phyloP scores from a whole-genome alignment of 2,888 invertebrate genomes.

The Crepidodera aurea region DNA sequence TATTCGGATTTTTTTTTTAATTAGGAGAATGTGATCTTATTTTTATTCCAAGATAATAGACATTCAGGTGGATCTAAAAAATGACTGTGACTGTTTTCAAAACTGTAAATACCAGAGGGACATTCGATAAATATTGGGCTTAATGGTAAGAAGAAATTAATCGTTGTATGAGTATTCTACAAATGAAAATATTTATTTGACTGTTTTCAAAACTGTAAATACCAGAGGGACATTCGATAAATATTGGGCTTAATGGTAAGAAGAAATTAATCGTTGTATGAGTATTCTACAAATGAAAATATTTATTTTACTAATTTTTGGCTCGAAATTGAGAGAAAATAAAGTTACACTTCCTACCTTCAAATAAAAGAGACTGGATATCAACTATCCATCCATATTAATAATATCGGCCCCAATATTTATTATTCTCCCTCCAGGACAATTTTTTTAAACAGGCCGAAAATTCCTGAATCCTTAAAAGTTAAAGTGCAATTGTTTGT shows the following conservation, averaged over 20 bases:
- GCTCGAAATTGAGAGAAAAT: too few species aligned
- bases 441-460: too few species aligned
- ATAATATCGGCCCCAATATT: too few species aligned
- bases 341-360: too few species aligned
- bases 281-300: too few species aligned
- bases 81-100: constrained; percentile 31
- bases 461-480: too few species aligned
- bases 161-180: too few species aligned
- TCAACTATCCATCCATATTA: background rate
- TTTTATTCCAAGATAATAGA: constrained; percentile 9
- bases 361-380: too few species aligned
- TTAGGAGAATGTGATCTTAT: constrained; percentile 31
- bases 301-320: constrained; percentile 29
- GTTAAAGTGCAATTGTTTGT: constrained; percentile 22
- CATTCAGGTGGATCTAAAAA: constrained; percentile 29
- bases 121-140: background rate
- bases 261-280: too few species aligned
- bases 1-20: constrained; percentile 7
- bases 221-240: constrained; percentile 3
- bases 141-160: background rate
- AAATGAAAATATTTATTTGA: too few species aligned
- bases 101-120: constrained; percentile 2
- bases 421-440: background rate
- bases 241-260: background rate
- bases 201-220: constrained; percentile 9